These are phyloP conservation scores for Aleiodes testaceus DNA, from an alignment of 2,888 invertebrate species.

Conservation along the genomic window DNA sequence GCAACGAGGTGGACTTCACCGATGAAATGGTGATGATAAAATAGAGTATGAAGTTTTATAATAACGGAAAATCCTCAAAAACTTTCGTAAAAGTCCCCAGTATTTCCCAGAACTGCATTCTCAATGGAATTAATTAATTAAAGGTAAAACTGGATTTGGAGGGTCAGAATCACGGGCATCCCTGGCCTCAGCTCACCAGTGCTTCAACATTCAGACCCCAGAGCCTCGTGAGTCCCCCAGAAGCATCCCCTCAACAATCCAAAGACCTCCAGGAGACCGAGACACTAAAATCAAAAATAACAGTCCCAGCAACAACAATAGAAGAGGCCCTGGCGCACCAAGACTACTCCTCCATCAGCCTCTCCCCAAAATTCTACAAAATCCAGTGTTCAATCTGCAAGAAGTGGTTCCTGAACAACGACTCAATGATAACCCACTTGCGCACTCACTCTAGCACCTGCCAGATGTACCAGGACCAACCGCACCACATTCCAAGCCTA, in stretches of 20 bases:
- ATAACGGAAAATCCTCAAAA: neutral
- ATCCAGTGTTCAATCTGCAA: slow-evolving; percentile 69
- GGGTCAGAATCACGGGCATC: slow-evolving; percentile 63
- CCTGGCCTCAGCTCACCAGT: slow-evolving; percentile 51
- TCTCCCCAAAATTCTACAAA: slow-evolving; percentile 66
- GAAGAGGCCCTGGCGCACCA: slow-evolving; percentile 33
- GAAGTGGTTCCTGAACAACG: slow-evolving; percentile 70
- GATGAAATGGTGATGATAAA: slow-evolving; percentile 67
- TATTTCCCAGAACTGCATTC: slow-evolving; percentile 8
- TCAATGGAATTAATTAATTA: neutral
- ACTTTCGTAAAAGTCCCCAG: neutral
- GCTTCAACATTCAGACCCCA: neutral
- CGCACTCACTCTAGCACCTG: slow-evolving; percentile 66
- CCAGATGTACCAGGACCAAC: slow-evolving; percentile 66
- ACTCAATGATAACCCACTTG: slow-evolving; percentile 69
- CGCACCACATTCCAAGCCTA: slow-evolving; percentile 61
- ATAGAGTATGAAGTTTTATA: slow-evolving; percentile 34
- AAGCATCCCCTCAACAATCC: neutral
- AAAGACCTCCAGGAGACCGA: slow-evolving; percentile 15
- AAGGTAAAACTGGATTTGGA: slow-evolving; percentile 69
- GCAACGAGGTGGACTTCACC: slow-evolving; percentile 67
- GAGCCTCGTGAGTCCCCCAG: neutral
- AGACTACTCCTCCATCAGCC: slow-evolving; percentile 31
- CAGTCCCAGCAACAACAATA: slow-evolving; percentile 18
- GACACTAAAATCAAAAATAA: slow-evolving; percentile 20